Conservation (phyloP, 2,797 vertebrate species). For the Bradypus variegatus region DNA sequence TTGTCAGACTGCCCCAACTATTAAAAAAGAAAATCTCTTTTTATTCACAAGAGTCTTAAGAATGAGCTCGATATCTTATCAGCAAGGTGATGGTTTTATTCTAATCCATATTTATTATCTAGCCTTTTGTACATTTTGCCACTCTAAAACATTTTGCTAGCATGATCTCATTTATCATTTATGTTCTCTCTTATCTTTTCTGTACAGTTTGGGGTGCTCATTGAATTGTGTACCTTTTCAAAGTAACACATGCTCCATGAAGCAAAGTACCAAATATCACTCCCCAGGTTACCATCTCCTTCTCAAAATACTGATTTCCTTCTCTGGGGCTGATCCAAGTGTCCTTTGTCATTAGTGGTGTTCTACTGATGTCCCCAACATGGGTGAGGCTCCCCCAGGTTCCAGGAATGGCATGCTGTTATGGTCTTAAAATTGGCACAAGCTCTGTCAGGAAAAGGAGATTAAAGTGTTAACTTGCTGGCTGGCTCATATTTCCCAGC, state of each 20-base stretch:
- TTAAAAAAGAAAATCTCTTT: constrained; percentile 5
- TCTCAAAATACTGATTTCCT: constrained; percentile 38
- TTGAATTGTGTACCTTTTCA: constrained; percentile 48
- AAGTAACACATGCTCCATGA: constrained; percentile 44
- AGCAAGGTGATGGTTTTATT: constrained; percentile 9
- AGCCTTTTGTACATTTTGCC: constrained; percentile 38
- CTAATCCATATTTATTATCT: constrained; percentile 51
- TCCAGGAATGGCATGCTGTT: neutral
- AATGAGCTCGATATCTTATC: constrained; percentile 30
- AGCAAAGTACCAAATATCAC: constrained; percentile 36
- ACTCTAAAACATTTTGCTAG: constrained; percentile 46
- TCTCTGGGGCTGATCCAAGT: constrained; percentile 44
- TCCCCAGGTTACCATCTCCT: constrained; percentile 26
- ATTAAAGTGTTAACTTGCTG: neutral
- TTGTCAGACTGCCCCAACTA: neutral
- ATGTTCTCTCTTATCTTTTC: constrained; percentile 45
- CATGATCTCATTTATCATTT: constrained; percentile 56
- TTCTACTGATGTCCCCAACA: neutral
- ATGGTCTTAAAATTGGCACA: constrained; percentile 5
- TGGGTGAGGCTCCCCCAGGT: neutral
- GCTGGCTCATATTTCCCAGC: neutral
- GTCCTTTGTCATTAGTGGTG: constrained; percentile 9
- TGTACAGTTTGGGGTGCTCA: too few relatives aligned
- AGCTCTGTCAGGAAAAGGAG: neutral
- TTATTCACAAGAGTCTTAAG: constrained; percentile 28